Conservation (phyloP, 2,113 vertebrate genomes). For the Erinaceus europaeus region DNA sequence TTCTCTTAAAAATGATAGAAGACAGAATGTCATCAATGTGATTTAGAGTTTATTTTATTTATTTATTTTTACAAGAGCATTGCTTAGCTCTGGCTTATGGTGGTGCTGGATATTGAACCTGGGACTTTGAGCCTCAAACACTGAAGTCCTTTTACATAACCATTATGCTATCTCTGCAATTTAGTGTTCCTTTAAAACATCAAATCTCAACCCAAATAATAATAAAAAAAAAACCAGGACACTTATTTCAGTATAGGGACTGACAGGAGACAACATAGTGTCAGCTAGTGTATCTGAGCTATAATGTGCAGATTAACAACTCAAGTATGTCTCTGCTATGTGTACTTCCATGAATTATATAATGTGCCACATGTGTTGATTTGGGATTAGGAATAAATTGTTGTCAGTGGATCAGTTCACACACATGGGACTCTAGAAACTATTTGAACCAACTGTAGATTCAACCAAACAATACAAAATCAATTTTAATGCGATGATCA, state of each 20-base stretch:
- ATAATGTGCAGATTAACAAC: background rate
- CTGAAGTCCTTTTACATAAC: too few relatives aligned
- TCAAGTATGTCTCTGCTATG: background rate
- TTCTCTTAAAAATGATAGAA: background rate
- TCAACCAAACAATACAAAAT: background rate
- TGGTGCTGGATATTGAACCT: too few relatives aligned
- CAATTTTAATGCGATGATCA: background rate
- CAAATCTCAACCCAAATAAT: background rate
- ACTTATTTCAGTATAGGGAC: background rate
- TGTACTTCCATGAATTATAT: background rate
- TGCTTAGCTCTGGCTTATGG: too few relatives aligned
- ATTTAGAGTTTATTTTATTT: too few relatives aligned
- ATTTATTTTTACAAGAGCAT: too few relatives aligned
- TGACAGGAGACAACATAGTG: background rate
- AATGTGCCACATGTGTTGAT: background rate
- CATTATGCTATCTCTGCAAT: too few relatives aligned
- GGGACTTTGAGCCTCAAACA: too few relatives aligned
- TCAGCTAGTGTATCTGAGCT: background rate
- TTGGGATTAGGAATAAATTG: background rate
- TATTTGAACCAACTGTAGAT: background rate
- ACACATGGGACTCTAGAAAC: background rate
- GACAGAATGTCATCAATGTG: too few relatives aligned
- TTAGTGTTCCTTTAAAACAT: constrained; percentile 3
- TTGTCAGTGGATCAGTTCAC: background rate
- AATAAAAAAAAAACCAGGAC: background rate